Conservation (phyloP, 1,140 invertebrate species). For the Forficula auricularia region DNA sequence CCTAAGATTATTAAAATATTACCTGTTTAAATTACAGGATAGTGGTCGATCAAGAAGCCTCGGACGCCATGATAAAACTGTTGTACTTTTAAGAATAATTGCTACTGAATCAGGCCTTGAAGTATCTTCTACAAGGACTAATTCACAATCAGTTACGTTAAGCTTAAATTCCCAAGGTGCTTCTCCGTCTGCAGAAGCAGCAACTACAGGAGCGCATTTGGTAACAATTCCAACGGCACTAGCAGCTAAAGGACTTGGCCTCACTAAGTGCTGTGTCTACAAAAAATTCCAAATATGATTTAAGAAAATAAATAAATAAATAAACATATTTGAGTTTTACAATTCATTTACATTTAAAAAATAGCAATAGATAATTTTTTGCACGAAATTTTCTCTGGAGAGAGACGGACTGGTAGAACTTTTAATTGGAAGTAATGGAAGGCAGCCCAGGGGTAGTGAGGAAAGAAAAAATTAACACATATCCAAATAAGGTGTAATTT, state of each 20-base stretch:
- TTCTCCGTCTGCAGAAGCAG: constrained; percentile 13
- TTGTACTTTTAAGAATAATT: constrained; percentile 84
- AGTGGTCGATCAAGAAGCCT: constrained; percentile 52
- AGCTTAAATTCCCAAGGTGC: constrained; percentile 69
- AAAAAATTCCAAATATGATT: too few species aligned
- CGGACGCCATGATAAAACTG: constrained; percentile 64
- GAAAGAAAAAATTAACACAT: too few species aligned
- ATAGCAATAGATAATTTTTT: too few species aligned
- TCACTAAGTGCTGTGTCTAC: not conserved
- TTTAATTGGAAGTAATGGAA: too few species aligned
- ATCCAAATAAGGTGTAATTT: too few species aligned
- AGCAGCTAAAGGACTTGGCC: constrained; percentile 17
- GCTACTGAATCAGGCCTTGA: constrained; percentile 77
- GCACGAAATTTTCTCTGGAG: too few species aligned
- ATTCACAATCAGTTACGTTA: constrained; percentile 87
- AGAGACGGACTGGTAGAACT: too few species aligned
- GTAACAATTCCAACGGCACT: constrained; percentile 28
- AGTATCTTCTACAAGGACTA: constrained; percentile 83
- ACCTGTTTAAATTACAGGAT: constrained; percentile 68
- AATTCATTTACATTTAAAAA: too few species aligned
- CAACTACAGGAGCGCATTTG: constrained; percentile 26
- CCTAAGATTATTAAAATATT: too few species aligned
- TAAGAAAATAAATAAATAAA: too few species aligned
- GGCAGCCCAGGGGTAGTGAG: too few species aligned
- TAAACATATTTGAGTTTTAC: too few species aligned